A percentile compares a stretch with the other conserved stretches of the same genome.
phyloP scores from a whole-genome alignment of 2,888 invertebrate species.

The Epistrophe grossulariae region DNA sequence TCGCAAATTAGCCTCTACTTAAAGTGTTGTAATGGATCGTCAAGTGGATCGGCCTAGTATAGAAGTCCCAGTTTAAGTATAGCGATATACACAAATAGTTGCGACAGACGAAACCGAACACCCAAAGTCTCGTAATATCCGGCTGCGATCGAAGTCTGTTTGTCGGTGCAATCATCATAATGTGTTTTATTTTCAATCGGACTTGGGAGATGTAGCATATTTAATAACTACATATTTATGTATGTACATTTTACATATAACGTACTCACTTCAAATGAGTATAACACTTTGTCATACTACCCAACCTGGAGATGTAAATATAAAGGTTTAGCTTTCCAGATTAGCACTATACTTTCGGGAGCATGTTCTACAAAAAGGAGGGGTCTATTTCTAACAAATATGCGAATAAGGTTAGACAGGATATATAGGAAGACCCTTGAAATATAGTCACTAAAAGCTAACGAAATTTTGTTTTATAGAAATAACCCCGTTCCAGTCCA shows the following conservation, averaged over 20 bases:
- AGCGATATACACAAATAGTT: conserved; percentile 36
- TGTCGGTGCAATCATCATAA: conserved; percentile 50
- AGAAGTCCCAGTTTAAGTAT: conserved; percentile 1
- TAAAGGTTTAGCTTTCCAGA: neutral
- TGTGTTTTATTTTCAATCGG: conserved; percentile 35
- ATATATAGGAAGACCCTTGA: no score
- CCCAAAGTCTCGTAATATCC: conserved; percentile 61
- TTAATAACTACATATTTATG: neutral
- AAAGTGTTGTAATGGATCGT: conserved; percentile 73
- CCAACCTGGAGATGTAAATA: neutral
- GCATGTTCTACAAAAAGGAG: neutral
- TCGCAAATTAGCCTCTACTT: conserved; percentile 75
- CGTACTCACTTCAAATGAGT: neutral
- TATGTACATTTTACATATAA: no score
- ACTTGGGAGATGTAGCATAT: neutral
- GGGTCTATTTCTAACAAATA: no score
- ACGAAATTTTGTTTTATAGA: no score
- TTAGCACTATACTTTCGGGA: neutral
- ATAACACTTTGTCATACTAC: neutral
- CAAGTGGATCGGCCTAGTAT: conserved; percentile 69
- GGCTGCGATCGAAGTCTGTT: conserved; percentile 60
- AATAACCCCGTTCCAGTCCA: no score
- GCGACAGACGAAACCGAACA: conserved; percentile 70
- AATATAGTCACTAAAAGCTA: no score
- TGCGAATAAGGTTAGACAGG: no score